Percentiles rank a stretch among this genome's conserved stretches.
These are phyloP conservation scores for Drosophila carrolli DNA, from an alignment of 1,140 invertebrate species.

Conservation along the genomic window DNA sequence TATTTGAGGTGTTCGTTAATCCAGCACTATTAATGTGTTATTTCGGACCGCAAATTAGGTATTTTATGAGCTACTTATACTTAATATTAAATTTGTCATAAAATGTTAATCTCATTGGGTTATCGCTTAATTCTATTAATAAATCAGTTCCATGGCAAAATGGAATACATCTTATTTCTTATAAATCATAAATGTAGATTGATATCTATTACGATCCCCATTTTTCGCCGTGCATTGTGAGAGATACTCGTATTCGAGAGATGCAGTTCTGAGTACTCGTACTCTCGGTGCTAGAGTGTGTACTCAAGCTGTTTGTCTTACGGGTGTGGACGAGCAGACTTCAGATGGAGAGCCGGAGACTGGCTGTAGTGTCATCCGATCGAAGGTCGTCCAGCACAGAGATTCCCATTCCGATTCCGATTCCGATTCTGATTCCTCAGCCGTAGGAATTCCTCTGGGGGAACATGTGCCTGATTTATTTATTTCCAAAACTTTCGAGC, in stretches of 20 bases:
- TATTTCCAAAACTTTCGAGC: conserved; percentile 37
- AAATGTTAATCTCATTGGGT: background rate
- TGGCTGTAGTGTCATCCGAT: conserved; percentile 43
- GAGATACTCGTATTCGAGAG: conserved; percentile 29
- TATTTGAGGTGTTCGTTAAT: no score
- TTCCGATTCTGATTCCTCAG: background rate
- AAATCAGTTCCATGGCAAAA: background rate
- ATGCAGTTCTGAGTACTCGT: conserved; percentile 24
- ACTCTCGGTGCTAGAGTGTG: conserved; percentile 21
- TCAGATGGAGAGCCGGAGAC: conserved; percentile 6
- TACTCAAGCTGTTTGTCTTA: conserved; percentile 31
- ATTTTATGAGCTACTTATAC: background rate
- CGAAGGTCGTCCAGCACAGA: conserved; percentile 35
- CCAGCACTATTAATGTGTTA: background rate
- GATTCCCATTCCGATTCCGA: conserved; percentile 13
- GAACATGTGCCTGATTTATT: conserved; percentile 37
- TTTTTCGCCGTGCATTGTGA: conserved; percentile 9
- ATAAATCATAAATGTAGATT: background rate
- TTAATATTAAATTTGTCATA: background rate
- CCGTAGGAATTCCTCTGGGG: conserved; percentile 29
- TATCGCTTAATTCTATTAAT: background rate
- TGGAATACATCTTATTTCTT: background rate
- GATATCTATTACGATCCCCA: background rate
- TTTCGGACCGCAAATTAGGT: background rate
- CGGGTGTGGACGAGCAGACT: conserved; percentile 25